Evolutionary conservation across 1,140 invertebrate species (phyloP).

Genomic region (Neodiprion lecontei): DNA sequence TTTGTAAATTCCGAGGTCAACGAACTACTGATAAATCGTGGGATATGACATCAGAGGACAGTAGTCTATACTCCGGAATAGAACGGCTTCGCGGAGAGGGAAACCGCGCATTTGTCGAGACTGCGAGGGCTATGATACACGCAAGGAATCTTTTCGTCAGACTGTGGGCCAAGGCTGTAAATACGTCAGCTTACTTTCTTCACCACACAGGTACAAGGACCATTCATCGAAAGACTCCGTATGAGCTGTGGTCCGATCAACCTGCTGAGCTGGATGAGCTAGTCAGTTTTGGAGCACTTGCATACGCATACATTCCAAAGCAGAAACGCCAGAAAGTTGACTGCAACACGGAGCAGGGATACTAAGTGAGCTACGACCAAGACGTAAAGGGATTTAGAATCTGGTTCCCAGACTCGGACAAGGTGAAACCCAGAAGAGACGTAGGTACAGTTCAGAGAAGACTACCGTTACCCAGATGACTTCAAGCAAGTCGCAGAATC

Average conservation of each 20-base stretch:
- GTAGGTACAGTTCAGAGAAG: background rate
- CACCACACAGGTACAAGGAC: conserved; percentile 27
- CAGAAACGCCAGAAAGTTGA: conserved; percentile 32
- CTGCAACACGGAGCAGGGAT: conserved; percentile 28
- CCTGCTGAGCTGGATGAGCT: conserved; percentile 35
- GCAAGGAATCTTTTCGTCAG: conserved; percentile 17
- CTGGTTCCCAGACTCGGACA: conserved; percentile 12
- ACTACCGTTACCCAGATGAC: background rate
- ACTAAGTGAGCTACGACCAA: conserved; percentile 36
- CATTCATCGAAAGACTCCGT: conserved; percentile 33
- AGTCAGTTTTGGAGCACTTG: conserved; percentile 35
- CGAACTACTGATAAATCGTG: conserved; percentile 13
- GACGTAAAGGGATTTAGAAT: conserved; percentile 20
- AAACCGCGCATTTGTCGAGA: conserved; percentile 48
- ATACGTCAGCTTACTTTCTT: conserved; percentile 25
- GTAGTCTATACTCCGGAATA: conserved; percentile 41
- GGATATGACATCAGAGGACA: conserved; percentile 30
- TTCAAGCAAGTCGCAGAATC: background rate
- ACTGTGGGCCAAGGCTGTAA: conserved; percentile 34
- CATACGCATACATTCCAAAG: conserved; percentile 27
- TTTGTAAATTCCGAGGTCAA: conserved; percentile 30
- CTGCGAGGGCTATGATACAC: conserved; percentile 30
- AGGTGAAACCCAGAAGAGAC: conserved; percentile 5
- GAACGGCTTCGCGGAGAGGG: conserved; percentile 46
- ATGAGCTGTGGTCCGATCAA: conserved; percentile 37